Evolutionary conservation across 2,888 invertebrate genomes (phyloP).

Genomic region (Meghimatium bilineatum): DNA sequence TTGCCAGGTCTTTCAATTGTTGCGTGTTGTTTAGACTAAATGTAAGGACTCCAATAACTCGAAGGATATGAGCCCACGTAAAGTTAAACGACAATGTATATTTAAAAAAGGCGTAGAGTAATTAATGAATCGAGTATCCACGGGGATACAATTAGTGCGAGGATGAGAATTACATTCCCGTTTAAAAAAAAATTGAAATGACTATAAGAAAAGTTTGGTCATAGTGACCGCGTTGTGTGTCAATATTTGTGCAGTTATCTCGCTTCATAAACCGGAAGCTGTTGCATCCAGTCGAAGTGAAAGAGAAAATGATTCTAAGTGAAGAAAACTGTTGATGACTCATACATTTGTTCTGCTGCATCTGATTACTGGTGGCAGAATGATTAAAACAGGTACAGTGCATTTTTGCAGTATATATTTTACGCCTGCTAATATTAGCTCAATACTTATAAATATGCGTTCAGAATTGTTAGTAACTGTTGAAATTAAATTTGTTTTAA

Average conservation of each 20-base stretch:
- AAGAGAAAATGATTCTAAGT: conserved; percentile 23
- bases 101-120: too few species aligned
- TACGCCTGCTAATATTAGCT: not conserved
- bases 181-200: too few species aligned
- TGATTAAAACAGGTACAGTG: conserved; percentile 11
- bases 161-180: too few species aligned
- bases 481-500: too few species aligned
- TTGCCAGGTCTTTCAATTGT: too few species aligned
- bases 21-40: too few species aligned
- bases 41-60: too few species aligned
- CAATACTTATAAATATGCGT: not conserved
- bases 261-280: conserved; percentile 29
- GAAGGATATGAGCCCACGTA: too few species aligned
- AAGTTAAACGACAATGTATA: too few species aligned
- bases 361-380: conserved; percentile 40
- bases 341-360: conserved; percentile 39
- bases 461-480: not conserved
- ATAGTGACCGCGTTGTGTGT: not conserved
- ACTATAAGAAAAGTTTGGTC: not conserved
- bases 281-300: conserved; percentile 6
- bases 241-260: conserved; percentile 5
- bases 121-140: too few species aligned
- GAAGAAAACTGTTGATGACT: conserved; percentile 37
- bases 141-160: too few species aligned
- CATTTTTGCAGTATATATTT: not conserved